Evolutionary conservation across 2,888 invertebrate genomes (phyloP).

Genomic region (Eustalomyia histrio): DNA sequence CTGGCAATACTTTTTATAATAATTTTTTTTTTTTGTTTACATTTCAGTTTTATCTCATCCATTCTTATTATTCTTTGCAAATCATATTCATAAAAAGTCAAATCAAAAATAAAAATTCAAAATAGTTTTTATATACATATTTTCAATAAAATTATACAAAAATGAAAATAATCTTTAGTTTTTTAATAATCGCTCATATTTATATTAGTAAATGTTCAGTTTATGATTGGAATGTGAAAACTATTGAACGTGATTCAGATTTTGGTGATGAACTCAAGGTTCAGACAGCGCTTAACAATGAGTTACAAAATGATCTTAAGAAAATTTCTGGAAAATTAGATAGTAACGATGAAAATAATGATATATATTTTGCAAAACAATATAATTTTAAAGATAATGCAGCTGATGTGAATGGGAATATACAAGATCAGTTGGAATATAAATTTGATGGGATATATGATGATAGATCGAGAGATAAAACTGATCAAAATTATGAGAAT

Average conservation of each 20-base stretch:
- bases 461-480: background rate
- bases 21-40: conserved; percentile 15
- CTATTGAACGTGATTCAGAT: conserved; percentile 71
- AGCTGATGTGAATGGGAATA: background rate
- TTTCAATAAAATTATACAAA: conserved; percentile 40
- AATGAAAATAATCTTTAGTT: conserved; percentile 71
- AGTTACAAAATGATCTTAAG: conserved; percentile 67
- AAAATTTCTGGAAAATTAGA: conserved; percentile 45
- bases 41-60: conserved; percentile 45
- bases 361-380: conserved; percentile 11
- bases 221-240: conserved; percentile 72
- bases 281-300: conserved; percentile 71
- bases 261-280: conserved; percentile 73
- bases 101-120: conserved; percentile 48
- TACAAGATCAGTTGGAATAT: background rate
- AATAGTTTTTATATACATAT: conserved; percentile 34
- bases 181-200: conserved; percentile 70
- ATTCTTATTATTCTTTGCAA: conserved; percentile 62
- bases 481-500: conserved; percentile 45
- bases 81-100: conserved; percentile 61
- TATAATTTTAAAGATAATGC: background rate
- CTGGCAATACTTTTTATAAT: conserved; percentile 46
- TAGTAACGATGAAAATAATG: conserved; percentile 1
- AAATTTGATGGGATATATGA: background rate
- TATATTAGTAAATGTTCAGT: conserved; percentile 72